Evolutionary conservation across 2,113 vertebrate genomes (phyloP), one percentile per base, ranked within the genome.

Genomic region (Sapayoa aenigma): DNA sequence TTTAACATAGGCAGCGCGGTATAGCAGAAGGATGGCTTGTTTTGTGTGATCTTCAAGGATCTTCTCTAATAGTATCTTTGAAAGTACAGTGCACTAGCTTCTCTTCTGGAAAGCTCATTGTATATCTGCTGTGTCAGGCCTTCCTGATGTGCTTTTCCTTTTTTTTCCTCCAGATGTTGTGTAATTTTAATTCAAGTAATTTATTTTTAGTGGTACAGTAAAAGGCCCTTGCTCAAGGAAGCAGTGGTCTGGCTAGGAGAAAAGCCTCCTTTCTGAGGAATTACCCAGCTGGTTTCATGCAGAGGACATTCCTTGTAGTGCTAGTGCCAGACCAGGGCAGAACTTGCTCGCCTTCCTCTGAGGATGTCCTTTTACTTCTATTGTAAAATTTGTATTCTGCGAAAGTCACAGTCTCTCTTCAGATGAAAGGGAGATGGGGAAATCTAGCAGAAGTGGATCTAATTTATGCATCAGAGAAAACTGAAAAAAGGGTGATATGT

Each of bases 141-240:
- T 88, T 63, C 74, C 25, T 86, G 33, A 39, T 2, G 0, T 53
- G 25, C 53, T 53, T 73, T 68, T 52, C 14, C 10, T 47, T 68
- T 66, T 53, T 31, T 35, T 52, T 58, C 14, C 9, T 15, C 9
- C 7, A 50, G 31, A 55, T 91, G 14, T 37, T 88, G 56, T 74
- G 12, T 90, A 86, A 66, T 80, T 74, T 21, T 84, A 53, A 66
- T 79, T 58, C 11, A 42, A 56, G 20, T 93, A 84, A 85, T 84
- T 71, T 93, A 81, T 95, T 96, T 93, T 77, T 49, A 68, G 56
- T 52, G 23, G 31, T 77, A 65, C 2, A 8, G 50, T 80, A 55
- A 90, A 95, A 93, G 68, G 59, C 63, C 44, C 37, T 81, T 83
- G 30, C 41, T 85, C 19, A 63, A 93, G 82, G 47, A 88, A 90